Evolutionary conservation across 2,113 vertebrate species (phyloP).

Genomic region (Cephalopholis sonnerati): DNA sequence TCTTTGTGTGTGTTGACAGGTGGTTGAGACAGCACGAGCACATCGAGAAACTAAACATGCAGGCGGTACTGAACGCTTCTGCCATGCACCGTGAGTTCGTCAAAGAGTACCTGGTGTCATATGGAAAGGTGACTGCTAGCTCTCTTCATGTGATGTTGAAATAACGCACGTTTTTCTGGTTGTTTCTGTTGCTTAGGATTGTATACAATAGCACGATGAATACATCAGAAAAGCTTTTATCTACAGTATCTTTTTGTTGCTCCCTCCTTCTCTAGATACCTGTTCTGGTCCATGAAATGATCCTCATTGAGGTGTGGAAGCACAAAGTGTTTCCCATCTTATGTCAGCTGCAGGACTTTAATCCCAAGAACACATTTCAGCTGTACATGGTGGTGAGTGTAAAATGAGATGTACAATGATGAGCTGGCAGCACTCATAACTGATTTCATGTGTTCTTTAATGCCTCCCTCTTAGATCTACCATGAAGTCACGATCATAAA

Average conservation of each 20-base stretch:
- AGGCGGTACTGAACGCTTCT: constrained; percentile 90
- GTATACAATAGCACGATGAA: neutral
- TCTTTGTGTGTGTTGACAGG: constrained; percentile 75
- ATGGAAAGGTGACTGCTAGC: constrained; percentile 87
- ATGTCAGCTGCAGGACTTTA: constrained; percentile 92
- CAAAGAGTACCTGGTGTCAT: constrained; percentile 89
- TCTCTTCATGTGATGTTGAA: neutral
- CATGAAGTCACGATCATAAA: constrained; percentile 96
- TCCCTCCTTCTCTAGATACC: constrained; percentile 84
- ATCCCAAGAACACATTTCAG: constrained; percentile 90
- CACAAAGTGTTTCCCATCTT: constrained; percentile 92
- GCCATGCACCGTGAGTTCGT: constrained; percentile 89
- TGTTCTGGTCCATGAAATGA: constrained; percentile 90
- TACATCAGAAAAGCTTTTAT: neutral
- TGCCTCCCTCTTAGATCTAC: constrained; percentile 85
- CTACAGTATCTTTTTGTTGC: neutral
- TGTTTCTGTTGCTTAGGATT: too few species aligned
- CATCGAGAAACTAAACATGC: constrained; percentile 96
- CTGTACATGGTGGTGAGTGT: constrained; percentile 95
- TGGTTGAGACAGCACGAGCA: constrained; percentile 94
- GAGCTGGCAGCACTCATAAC: neutral
- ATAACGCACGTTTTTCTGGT: too few species aligned
- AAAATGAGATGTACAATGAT: neutral
- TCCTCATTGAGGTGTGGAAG: constrained; percentile 94
- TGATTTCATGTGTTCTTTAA: neutral